Evolutionary conservation across 2,888 invertebrate genomes (phyloP), one percentile per base, ranked within the genome.

Genomic region (Portevinia maculata): DNA sequence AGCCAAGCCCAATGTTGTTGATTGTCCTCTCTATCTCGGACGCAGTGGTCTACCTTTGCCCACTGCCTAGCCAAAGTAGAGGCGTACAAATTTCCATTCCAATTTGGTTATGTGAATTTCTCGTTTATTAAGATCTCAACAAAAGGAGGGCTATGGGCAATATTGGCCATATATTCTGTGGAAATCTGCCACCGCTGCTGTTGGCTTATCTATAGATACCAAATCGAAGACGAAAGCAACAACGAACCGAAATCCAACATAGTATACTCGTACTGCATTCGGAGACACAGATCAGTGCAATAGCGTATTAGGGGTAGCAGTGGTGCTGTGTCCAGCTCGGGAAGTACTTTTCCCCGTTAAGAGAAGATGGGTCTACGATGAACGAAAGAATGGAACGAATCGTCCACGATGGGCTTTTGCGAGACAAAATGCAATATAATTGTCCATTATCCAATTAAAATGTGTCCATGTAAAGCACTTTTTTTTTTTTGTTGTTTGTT

Each of bases 361-460:
- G 4, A 50, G 64, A 52, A 55, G 57, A 64, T 70, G 30, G 32
- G 17, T 13, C 69, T 75, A 19, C 34, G 48, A 55, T 13, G 60
- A 65, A 50, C 21, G 24, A 48, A 44, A 17, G 62, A 67, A 52
- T 21, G 24, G 32, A 59, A 50, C 48, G 2, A 39, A 34, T 28
- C 28, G 69, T 48, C 69, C 69, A 76, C 64, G 64, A 62, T 64
- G 81, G 78, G 79, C 84, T 74, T 79, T 69, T 37, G 67, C 79
- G 74, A 84, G 85, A 83, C 86, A 84, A 85, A 85, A 86, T 85
- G 85, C 85, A 85, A 84, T 85, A 85, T 85, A 86, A 86, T 85
- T 86, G 86, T 86, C 85, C 84, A 86, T 86, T 86, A 85, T 85
- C 86, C 86, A 86, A 86, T 86, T 86, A 86, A 86, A 86, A 85